Percentiles rank a stretch among this genome's conserved stretches.
Evolutionary conservation across 2,797 vertebrate species (phyloP).

Genomic region (Hafferia zeledoni): DNA sequence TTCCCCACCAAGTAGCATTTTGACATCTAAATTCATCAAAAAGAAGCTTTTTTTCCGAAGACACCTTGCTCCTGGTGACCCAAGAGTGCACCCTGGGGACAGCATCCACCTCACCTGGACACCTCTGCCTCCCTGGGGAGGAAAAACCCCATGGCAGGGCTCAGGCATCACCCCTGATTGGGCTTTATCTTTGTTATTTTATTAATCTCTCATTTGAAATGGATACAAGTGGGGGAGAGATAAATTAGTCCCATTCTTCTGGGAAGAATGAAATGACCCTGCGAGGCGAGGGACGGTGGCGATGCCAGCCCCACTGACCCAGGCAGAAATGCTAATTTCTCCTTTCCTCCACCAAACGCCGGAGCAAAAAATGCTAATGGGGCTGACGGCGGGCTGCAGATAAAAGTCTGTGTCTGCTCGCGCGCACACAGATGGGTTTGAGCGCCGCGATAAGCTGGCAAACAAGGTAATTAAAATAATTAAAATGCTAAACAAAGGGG

Average conservation of each 20-base stretch:
- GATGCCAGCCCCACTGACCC: constrained; percentile 22
- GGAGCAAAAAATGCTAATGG: constrained; percentile 70
- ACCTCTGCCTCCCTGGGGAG: accelerated
- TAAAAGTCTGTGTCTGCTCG: constrained; percentile 67
- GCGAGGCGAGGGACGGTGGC: constrained; percentile 4
- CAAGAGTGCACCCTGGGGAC: accelerated
- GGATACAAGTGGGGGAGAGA: constrained; percentile 47
- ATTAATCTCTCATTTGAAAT: constrained; percentile 58
- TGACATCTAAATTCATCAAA: neutral
- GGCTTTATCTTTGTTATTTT: neutral
- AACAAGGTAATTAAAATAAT: constrained; percentile 79
- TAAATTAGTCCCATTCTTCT: constrained; percentile 71
- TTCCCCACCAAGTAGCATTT: neutral
- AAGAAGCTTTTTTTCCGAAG: neutral
- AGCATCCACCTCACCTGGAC: neutral
- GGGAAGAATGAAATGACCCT: constrained; percentile 65
- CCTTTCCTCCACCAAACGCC: constrained; percentile 28
- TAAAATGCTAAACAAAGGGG: constrained; percentile 78
- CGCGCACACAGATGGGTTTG: constrained; percentile 66
- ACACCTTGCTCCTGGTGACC: neutral
- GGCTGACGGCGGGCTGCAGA: constrained; percentile 58
- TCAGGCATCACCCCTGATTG: neutral
- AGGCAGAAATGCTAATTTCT: constrained; percentile 72
- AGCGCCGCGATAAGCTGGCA: constrained; percentile 71
- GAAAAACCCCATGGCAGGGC: neutral